Evolutionary conservation across 1,140 invertebrate species (phyloP).

Genomic region (Phocides pigmalion): DNA sequence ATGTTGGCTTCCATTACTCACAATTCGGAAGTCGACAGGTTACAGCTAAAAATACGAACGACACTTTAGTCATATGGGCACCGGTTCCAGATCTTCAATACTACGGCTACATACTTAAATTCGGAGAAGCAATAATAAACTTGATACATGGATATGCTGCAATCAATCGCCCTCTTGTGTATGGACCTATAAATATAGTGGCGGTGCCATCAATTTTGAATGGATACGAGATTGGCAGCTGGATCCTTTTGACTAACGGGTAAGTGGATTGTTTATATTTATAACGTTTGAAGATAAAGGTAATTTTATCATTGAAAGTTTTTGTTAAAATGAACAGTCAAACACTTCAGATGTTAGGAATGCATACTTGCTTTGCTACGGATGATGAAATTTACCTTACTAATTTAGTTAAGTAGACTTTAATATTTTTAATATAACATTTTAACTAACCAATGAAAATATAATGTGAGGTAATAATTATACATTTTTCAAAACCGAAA

Average conservation of each 20-base stretch:
- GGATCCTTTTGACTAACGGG: constrained; percentile 73
- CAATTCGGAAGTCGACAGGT: constrained; percentile 47
- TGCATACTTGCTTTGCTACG: too few species aligned
- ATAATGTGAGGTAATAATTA: too few species aligned
- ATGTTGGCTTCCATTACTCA: constrained; percentile 71
- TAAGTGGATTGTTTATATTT: constrained; percentile 40
- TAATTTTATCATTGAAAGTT: not conserved
- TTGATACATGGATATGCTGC: constrained; percentile 60
- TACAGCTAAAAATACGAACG: constrained; percentile 49
- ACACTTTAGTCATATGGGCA: constrained; percentile 65
- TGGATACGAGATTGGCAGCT: constrained; percentile 70
- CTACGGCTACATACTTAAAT: constrained; percentile 58
- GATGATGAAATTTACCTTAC: too few species aligned
- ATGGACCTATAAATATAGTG: constrained; percentile 70
- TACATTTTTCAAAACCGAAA: too few species aligned
- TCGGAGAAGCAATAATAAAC: constrained; percentile 59
- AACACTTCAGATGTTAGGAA: too few species aligned
- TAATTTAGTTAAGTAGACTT: too few species aligned
- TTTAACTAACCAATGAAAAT: too few species aligned
- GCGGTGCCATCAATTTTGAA: constrained; percentile 58
- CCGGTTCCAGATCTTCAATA: constrained; percentile 47
- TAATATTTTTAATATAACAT: too few species aligned
- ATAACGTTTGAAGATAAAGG: not conserved
- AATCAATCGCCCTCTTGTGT: constrained; percentile 54
- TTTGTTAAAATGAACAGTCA: too few species aligned